Conservation (phyloP, 2,888 invertebrate species). For the Meloe dianella region DNA sequence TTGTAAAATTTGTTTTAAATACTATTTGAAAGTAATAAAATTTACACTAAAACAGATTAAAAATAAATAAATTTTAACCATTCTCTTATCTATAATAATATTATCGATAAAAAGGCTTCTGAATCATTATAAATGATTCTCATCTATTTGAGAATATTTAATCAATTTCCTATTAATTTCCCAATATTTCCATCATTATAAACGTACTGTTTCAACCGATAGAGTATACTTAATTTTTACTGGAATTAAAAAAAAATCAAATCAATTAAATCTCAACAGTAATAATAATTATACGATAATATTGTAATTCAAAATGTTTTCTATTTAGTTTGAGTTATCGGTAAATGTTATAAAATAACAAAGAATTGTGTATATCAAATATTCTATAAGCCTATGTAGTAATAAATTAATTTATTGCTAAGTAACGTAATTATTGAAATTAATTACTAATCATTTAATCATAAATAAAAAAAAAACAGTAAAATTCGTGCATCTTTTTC, state of each 20-base stretch:
- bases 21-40: neutral
- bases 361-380: too few relatives aligned
- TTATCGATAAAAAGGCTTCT: slow-evolving; percentile 3
- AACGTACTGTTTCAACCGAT: too few relatives aligned
- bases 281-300: neutral
- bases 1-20: neutral
- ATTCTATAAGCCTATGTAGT: too few relatives aligned
- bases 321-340: neutral
- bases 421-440: neutral
- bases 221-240: too few relatives aligned
- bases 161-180: too few relatives aligned
- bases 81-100: slow-evolving; percentile 3
- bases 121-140: neutral
- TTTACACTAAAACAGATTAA: neutral
- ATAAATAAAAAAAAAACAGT: neutral
- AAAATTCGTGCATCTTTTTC: neutral
- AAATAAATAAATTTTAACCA: too few relatives aligned
- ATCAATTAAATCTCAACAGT: too few relatives aligned
- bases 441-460: neutral
- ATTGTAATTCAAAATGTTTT: neutral
- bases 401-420: neutral
- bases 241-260: too few relatives aligned
- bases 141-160: neutral
- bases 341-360: neutral
- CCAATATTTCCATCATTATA: neutral